Conservation (phyloP, 2,113 vertebrate genomes). For the Python bivittatus region DNA sequence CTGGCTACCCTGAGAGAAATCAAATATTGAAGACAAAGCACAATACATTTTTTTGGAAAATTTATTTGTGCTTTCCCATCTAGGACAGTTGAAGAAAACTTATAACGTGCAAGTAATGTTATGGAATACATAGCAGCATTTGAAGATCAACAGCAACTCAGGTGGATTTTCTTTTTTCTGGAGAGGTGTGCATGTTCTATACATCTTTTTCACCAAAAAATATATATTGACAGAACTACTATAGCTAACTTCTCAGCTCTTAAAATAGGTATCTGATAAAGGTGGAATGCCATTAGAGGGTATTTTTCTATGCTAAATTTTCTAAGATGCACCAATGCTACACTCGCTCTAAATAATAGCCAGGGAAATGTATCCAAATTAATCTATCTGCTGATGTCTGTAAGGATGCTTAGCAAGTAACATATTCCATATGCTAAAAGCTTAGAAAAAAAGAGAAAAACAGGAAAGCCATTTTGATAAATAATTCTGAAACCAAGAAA, state of each 20-base stretch:
- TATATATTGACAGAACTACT: constrained; percentile 46
- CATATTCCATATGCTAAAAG: constrained; percentile 63
- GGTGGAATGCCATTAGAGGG: constrained; percentile 27
- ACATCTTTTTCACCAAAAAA: constrained; percentile 64
- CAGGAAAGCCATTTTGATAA: constrained; percentile 47
- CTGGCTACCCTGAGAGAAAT: constrained; percentile 79
- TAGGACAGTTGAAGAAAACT: constrained; percentile 66
- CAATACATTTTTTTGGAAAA: constrained; percentile 53
- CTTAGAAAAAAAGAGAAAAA: constrained; percentile 63
- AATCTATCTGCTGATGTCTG: constrained; percentile 38
- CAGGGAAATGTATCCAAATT: constrained; percentile 47
- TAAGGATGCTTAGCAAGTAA: constrained; percentile 63
- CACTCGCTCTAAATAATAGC: constrained; percentile 21
- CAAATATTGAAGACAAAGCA: constrained; percentile 70
- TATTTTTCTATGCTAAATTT: background rate
- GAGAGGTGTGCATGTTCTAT: constrained; percentile 56
- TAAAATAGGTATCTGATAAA: constrained; percentile 44
- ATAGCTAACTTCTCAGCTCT: constrained; percentile 44
- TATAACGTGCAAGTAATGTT: constrained; percentile 68
- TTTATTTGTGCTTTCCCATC: constrained; percentile 68
- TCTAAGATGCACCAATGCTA: constrained; percentile 28
- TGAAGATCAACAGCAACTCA: constrained; percentile 65
- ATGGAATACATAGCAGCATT: constrained; percentile 73
- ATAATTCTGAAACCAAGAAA: constrained; percentile 37
- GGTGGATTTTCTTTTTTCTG: constrained; percentile 66